Evolutionary conservation across 2,113 vertebrate genomes (phyloP), one percentile per base, ranked within the genome.

Genomic region (Antechinus flavipes): DNA sequence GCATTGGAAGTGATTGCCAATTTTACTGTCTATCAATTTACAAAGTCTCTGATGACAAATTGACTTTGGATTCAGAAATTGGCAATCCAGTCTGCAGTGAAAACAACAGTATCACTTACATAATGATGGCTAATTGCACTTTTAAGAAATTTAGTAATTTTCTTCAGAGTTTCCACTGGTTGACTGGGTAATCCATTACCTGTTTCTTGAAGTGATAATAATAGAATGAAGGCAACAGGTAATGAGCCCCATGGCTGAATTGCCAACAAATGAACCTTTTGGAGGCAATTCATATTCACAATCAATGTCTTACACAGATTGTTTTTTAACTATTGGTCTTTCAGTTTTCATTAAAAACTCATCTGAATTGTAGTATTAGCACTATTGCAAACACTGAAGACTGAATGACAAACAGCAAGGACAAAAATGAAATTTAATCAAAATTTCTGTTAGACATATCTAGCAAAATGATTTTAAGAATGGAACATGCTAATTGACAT

Each of bases 271-370:
- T 90, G 91, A 92, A 94, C 95, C 95, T 1, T 61, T 68, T 90
- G 90, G 90, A 93, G 24, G 93, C 0, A 97, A 93, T 23, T 93
- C 89, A 58, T 53, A 91, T 46, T 46, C 92, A 93, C n/a, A 76
- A 3, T 23, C 7, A 3, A 84, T 12, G 90, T 89, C 56, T 93
- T 47, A 58, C 95, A 6, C 0, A 2, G 2, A 84, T 56, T 94
- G 97, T 90, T 94, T 24, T 46, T 46, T 93, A 93, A 93, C 91
- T 54, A 6, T 0, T 0, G 46, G 23, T 35, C 91, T 93, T n/a
- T 25, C 35, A 46, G 91, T 49, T 52, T 2, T 50, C 89, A 26
- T 24, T 6, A 35, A 54, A 49, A n/a, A 58, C 90, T 24, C 10
- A 95, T 56, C 92, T 93, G 90, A 92, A 68, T 11, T 30, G 26